Base-by-base conservation (phyloP, 2,113 vertebrate genomes). In the Lasiurus cinereus region DNA sequence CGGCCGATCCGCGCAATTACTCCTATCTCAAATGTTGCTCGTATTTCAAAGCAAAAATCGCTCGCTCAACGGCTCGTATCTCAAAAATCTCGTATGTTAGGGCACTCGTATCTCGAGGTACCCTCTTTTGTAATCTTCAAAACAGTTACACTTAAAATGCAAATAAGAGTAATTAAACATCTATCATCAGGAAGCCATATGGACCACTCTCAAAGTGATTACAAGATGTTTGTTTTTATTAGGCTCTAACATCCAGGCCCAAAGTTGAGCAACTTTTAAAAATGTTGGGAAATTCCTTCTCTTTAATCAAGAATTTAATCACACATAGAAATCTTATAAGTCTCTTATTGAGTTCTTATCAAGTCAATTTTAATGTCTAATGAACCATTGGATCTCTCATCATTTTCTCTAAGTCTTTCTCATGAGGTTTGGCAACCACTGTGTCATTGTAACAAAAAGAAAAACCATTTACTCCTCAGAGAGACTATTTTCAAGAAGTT, bases 371-470 rank as follows among this genome's bases (percentile, higher is more conserved):
- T 64, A 52, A 82, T 92, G 36, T 90, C 86, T 97, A 80, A 90
- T 93, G 79, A 96, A 90, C 73, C 29, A 16, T 6, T 59, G 29
- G 56, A 29, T 96, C 52, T 70, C 52, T 94, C 66, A 74, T 92
- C 86, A 92, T 94, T 89, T 96, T 94, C 82, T 94, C 80, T 97
- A 43, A 83, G 96, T 94, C 89, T 95, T 89, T 95, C 92, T 97
- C 50, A n/a, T 76, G 73, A 94, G 73, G 43, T 85, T 90, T 96
- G 56, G n/a, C 94, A 95, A 92, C 66, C 39, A 79, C 67, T 94
- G 59, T 97, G 93, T 93, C 67, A 87, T 27, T 76, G 3, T 88
- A 78, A 84, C 43, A n/a, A 85, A 94, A 91, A 93, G 56, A 96
- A 96, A 83, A 72, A 46, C 50, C n/a, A 73, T 80, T 78, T 91